Base-by-base conservation (phyloP, 37 sponge, comb jelly and placozoan species). In the Geodia barretti region DNA sequence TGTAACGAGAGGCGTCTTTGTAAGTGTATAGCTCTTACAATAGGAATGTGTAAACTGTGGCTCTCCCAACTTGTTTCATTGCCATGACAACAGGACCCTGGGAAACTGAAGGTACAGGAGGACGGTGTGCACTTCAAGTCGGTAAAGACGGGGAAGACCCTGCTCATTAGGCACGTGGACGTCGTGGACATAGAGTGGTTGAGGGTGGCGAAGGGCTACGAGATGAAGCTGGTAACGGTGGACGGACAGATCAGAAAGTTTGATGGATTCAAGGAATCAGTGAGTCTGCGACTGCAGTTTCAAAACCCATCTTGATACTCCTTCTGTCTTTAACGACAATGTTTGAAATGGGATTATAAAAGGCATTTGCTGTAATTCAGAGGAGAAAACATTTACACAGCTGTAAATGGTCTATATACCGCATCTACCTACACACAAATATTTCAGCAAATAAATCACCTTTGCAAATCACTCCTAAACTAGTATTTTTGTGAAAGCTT, bases 181-280 rank as follows among this genome's bases (percentile, higher is more conserved):
- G 42, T 98, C 21, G 73, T 74, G 58, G 34, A 32, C n/a, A 31
- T 81, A 68, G 83, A 95, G 33, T 97, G 97, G 97, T 80, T 92
- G 89, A 47, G 80, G 30, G 95, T 74, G 29, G 95, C 97, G 3
- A 76, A 73, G 33, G 97, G 97, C 11, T 89, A 71, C 60, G 95
- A 89, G 73, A 37, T 97, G 60, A 91, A 92, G 77, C 43, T 97
- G 19, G 29, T 94, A 1, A 41, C 75, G 14, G 68, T 77, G 43
- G 79, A 81, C 40, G 93, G 93, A 4, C 39, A 64, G 20, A 64
- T 91, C 4, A 62, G 74, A 34, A 94, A 94, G 65, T 94, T 92
- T 73, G 84, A 77, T 72, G 97, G 97, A 38, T 97, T 97, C 90
- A 94, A 97, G 38, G 97, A 97, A 61, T 75, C 87, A 40, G 97